Base-by-base conservation (phyloP, 2,797 vertebrate species). In the Myripristis murdjan region DNA sequence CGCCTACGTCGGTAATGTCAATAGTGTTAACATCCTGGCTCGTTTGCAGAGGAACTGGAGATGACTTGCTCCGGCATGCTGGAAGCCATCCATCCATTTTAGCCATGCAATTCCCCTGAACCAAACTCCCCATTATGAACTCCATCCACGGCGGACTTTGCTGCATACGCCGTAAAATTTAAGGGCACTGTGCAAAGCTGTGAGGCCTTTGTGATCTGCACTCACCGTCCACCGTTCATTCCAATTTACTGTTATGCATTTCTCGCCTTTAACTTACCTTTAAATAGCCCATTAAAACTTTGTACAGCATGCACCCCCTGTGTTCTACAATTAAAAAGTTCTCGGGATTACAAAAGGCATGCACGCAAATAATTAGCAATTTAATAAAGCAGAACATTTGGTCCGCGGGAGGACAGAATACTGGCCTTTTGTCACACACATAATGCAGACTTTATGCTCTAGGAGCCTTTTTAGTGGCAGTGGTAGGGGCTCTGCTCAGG, bases 1-100 rank as follows among this genome's bases (percentile, higher is more conserved):
- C 56, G 51, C 64, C 65, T 66, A 70, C 84, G 20, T 49, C 10
- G 11, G 70, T 68, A 65, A 82, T 67, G 82, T 88, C 85, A 86
- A 82, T 31, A 64, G 72, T 59, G 72, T 77, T 73, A 68, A 85
- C 76, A 70, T 24, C 64, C 64, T 1, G 22, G 60, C 73, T 78
- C 18, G 23, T 82, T 75, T 81, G 81, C 77, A 64, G 31, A 79
- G 39, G 70, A 66, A 68, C 61, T 22, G 2, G 20, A 47, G 39
- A 71, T 43, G 63, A 14, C 59, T 81, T 80, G 66, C 59, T 64
- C 54, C 18, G 18, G 59, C 57, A 28, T 1, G 16, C 66, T 63
- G 73, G 73, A 71, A 70, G 56, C 31, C 56, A 49, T 75, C 55
- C 56, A 49, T 75, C 55, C 73, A 39, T 75, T 75, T 56, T 74